phyloP scores from a whole-genome alignment of 2,888 invertebrate genomes.

The Scaptomyza caliginosa region DNA sequence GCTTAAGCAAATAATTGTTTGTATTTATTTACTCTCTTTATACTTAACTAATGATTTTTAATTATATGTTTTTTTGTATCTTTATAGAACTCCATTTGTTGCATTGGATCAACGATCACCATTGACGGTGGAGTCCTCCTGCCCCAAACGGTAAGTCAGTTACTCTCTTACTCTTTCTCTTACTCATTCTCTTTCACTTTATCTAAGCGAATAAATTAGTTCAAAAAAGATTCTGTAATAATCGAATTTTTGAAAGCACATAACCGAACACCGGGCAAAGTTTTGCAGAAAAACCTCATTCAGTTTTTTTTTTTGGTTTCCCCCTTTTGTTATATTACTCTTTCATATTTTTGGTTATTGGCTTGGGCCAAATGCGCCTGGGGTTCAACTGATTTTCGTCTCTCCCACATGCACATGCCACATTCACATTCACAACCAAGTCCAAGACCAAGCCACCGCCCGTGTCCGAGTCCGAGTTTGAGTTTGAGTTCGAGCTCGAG shows the following conservation, averaged over 20 bases:
- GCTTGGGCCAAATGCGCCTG: constrained; percentile 63
- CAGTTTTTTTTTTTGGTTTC: constrained; percentile 10
- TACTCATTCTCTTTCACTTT: neutral
- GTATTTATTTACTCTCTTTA: neutral
- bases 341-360: constrained; percentile 32
- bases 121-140: constrained; percentile 84
- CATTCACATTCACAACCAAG: constrained; percentile 40
- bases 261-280: constrained; percentile 32
- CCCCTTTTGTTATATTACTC: constrained; percentile 19
- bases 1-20: neutral
- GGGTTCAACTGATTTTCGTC: constrained; percentile 75
- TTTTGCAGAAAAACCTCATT: constrained; percentile 46
- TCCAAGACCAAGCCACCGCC: constrained; percentile 43
- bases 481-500: constrained; percentile 21
- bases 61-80: neutral
- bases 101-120: constrained; percentile 84
- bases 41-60: neutral
- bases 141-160: constrained; percentile 83
- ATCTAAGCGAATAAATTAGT: constrained; percentile 67
- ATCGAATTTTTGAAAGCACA: constrained; percentile 63
- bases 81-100: constrained; percentile 83
- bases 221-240: constrained; percentile 74
- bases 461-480: constrained; percentile 4
- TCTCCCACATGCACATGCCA: constrained; percentile 74
- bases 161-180: neutral